Base-by-base conservation (phyloP, 2,797 vertebrate species). In the Halcyon chelicuti region DNA sequence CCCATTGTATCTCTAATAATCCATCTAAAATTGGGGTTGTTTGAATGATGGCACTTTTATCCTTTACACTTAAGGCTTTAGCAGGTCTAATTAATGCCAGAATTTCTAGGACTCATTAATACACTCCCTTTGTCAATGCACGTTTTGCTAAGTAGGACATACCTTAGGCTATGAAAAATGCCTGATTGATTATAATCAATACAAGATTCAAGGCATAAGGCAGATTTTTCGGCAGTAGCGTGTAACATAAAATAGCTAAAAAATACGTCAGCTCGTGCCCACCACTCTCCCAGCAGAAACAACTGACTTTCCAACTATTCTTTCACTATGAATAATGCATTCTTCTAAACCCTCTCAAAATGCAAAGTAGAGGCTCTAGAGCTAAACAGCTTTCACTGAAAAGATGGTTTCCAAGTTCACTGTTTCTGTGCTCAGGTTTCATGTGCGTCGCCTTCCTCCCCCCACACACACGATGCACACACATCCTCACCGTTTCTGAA, bases 261-360 rank as follows among this genome's bases (percentile, higher is more conserved):
- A 67, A 46, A 18, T 35, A 70, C 7, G 17, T 57, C 76, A 76
- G 42, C 22, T 85, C 14, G 11, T 71, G 60, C 65, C 63, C 55
- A 86, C 44, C 51, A 66, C 35, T 12, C 35, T 94, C 44, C 44
- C 46, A 72, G n/a, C 66, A 91, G 62, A 84, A 94, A 88, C 60
- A 96, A 90, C 20, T 54, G 66, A 61, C 79, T 78, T 86, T 51
- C 39, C 57, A 81, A 63, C 58, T 94, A 14, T 31, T 88, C 14
- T 79, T 86, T 88, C 0, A 0, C 37, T 63, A 82, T 86, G 60
- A 95, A 88, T 88, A 95, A 96, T 71, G 21, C 21, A 93, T 93
- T 86, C 37, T 61, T 88, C 44, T 63, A 91, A 96, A 92, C 66
- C 70, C 28, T 88, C 29, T 94, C 75, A 93, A 94, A 96, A 91